Conservation (phyloP, 1,140 invertebrate genomes). For the Caenorhabditis tropicalis region DNA sequence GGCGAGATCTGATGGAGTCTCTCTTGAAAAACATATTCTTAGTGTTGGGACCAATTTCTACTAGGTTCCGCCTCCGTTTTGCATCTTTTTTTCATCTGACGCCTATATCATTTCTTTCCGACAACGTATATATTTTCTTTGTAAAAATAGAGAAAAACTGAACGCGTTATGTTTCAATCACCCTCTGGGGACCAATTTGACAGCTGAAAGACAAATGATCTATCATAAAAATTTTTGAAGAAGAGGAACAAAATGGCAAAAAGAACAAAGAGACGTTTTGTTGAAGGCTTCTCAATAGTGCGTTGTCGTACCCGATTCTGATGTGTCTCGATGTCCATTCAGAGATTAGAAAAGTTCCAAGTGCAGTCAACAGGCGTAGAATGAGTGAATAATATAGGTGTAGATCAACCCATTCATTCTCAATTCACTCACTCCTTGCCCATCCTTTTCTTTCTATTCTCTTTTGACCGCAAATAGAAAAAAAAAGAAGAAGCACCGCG, state of each 20-base stretch:
- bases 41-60: not conserved
- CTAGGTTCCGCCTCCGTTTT: not conserved
- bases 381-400: constrained; percentile 32
- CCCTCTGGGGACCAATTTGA: constrained; percentile 12
- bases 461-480: not conserved
- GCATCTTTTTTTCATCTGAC: not conserved
- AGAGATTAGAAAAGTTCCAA: constrained; percentile 10
- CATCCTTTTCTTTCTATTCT: not conserved
- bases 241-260: not conserved
- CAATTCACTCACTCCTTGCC: not conserved
- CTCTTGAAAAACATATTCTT: not conserved
- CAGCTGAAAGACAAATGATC: not conserved
- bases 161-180: constrained; percentile 23
- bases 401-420: constrained; percentile 34
- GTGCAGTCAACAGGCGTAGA: not conserved
- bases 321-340: not conserved
- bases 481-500: not conserved
- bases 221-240: not conserved
- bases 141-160: not conserved
- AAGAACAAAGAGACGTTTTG: not conserved
- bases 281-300: not conserved
- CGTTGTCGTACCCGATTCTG: not conserved
- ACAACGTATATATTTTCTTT: not conserved
- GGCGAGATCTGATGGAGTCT: not conserved
- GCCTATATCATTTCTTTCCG: constrained; percentile 4